phyloP scores from a whole-genome alignment of 2,888 invertebrate genomes.

The Belgica antarctica region DNA sequence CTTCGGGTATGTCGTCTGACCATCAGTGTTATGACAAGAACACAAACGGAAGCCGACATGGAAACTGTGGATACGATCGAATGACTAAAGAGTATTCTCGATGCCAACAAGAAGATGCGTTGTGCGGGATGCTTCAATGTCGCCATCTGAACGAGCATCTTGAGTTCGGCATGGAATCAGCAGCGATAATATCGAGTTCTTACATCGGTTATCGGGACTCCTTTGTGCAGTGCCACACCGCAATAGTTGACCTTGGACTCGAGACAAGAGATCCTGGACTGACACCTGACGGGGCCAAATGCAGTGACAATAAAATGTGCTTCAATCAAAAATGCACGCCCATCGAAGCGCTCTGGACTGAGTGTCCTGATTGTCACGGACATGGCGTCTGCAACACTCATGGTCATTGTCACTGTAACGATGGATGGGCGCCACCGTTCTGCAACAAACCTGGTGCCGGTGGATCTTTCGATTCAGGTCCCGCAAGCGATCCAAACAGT shows the following conservation, averaged over 20 bases:
- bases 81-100: constrained; percentile 67
- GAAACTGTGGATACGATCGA: constrained; percentile 92
- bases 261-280: constrained; percentile 91
- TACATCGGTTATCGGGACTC: constrained; percentile 77
- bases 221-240: constrained; percentile 85
- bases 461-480: constrained; percentile 87
- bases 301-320: constrained; percentile 72
- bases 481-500: constrained; percentile 83
- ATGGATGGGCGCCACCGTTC: constrained; percentile 83
- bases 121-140: constrained; percentile 95
- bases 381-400: constrained; percentile 83
- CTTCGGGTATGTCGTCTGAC: constrained; percentile 76
- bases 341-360: constrained; percentile 62
- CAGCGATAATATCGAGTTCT: constrained; percentile 75
- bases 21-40: constrained; percentile 85
- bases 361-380: constrained; percentile 76
- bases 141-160: constrained; percentile 88
- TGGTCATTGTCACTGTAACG: constrained; percentile 92
- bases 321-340: constrained; percentile 82
- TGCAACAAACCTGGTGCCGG: constrained; percentile 86
- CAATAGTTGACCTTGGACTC: constrained; percentile 86
- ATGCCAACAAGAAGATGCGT: constrained; percentile 70
- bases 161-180: constrained; percentile 92
- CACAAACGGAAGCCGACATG: constrained; percentile 72
- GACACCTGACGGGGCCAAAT: constrained; percentile 79